Percentiles rank a stretch among this genome's conserved stretches.
phyloP scores from a whole-genome alignment of 2,797 vertebrate genomes.

The Spinibarbus caldwelli region DNA sequence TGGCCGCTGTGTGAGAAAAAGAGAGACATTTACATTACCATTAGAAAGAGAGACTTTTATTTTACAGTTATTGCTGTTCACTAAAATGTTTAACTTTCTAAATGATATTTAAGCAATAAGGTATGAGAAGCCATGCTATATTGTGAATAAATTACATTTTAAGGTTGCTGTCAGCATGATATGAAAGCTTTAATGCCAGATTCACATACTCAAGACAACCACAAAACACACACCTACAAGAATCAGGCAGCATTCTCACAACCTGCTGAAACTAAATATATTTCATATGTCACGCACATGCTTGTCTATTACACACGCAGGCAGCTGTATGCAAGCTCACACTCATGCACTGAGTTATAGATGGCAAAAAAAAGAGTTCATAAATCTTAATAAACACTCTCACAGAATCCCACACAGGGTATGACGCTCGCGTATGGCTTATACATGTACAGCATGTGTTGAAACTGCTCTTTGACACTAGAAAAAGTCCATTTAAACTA shows the following conservation, averaged over 20 bases:
- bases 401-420: neutral
- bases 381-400: slow-evolving; percentile 28
- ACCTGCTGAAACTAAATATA: neutral
- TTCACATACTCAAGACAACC: neutral
- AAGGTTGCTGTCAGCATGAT: neutral
- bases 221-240: neutral
- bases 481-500: neutral
- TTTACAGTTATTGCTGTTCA: neutral
- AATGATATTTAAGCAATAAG: slow-evolving; percentile 4
- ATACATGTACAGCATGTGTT: neutral
- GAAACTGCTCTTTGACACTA: neutral
- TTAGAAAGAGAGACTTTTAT: neutral
- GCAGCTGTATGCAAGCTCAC: slow-evolving; percentile 11
- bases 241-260: neutral
- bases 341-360: neutral
- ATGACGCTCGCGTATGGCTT: neutral
- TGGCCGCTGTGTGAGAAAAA: slow-evolving; percentile 82
- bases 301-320: slow-evolving; percentile 4
- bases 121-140: neutral
- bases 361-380: neutral
- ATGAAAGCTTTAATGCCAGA: neutral
- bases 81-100: neutral
- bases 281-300: neutral
- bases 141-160: neutral
- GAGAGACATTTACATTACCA: slow-evolving; percentile 50